A percentile compares a stretch with the other conserved stretches of the same genome.
phyloP scores from a whole-genome alignment of 1,140 invertebrate species.

The Muscidifurax raptorellus region DNA sequence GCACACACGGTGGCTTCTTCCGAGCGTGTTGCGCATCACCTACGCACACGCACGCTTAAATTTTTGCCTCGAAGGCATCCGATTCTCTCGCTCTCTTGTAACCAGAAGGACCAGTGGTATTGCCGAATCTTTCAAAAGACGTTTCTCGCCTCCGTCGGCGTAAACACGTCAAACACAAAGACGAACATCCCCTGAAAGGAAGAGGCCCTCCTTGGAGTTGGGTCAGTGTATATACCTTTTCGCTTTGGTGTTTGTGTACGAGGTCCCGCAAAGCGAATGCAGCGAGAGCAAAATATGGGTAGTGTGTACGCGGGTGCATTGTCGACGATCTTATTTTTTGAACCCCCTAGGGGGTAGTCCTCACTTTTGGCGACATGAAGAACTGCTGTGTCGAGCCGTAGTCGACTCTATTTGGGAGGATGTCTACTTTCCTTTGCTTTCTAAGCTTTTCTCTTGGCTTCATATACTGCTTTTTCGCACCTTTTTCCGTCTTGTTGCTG shows the following conservation, averaged over 20 bases:
- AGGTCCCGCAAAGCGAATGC: neutral
- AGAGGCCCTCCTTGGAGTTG: neutral
- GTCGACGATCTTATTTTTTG: slow-evolving; percentile 3
- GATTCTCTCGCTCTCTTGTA: neutral
- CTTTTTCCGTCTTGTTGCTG: neutral
- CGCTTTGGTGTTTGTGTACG: neutral
- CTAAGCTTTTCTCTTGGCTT: neutral
- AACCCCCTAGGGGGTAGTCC: neutral
- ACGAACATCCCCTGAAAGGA: neutral
- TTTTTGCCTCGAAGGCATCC: neutral
- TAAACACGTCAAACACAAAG: slow-evolving; percentile 17
- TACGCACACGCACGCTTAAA: neutral
- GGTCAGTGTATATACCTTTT: neutral
- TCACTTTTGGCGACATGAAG: neutral
- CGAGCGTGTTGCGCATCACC: neutral
- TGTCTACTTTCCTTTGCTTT: neutral
- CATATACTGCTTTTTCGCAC: neutral
- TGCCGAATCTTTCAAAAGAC: slow-evolving; percentile 11
- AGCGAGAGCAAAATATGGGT: slow-evolving; percentile 2
- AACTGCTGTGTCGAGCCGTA: neutral
- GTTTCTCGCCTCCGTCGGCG: slow-evolving; percentile 28
- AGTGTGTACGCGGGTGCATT: slow-evolving; percentile 21
- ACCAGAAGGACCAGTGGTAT: neutral
- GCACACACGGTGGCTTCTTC: neutral
- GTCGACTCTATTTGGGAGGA: neutral